A percentile compares a stretch with the other conserved stretches of the same genome.
These are phyloP conservation scores for Speoplatyrhinus poulsoni DNA, from an alignment of 2,113 vertebrate species.

Conservation along the genomic window DNA sequence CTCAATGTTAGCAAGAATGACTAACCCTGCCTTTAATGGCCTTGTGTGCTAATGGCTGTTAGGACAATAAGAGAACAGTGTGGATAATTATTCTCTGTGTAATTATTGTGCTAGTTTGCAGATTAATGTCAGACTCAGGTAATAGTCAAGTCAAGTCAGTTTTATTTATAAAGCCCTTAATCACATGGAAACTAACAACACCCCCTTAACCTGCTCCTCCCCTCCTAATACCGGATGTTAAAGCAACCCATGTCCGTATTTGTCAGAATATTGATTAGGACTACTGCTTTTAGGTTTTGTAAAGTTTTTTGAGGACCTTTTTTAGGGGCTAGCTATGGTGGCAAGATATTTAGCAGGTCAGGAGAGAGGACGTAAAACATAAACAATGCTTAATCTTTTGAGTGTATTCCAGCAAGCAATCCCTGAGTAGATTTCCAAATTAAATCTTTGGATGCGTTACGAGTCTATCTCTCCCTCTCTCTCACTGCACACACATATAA, in stretches of 20 bases:
- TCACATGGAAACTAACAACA: no score
- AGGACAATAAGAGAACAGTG: constrained; percentile 30
- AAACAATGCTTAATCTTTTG: constrained; percentile 77
- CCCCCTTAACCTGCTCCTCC: no score
- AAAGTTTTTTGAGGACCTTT: constrained; percentile 39
- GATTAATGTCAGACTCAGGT: background rate
- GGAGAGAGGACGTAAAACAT: constrained; percentile 70
- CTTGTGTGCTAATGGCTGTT: constrained; percentile 45
- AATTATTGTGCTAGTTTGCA: constrained; percentile 1
- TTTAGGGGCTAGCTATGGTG: constrained; percentile 50
- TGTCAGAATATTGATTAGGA: constrained; percentile 12
- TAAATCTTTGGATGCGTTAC: constrained; percentile 73
- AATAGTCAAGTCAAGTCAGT: no score
- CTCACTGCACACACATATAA: constrained; percentile 9
- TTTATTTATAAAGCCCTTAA: no score
- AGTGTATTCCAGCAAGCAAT: constrained; percentile 78
- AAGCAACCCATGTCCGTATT: constrained; percentile 4
- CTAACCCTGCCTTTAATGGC: background rate
- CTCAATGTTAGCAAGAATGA: no score
- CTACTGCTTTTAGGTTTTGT: constrained; percentile 33
- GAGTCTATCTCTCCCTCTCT: constrained; percentile 39
- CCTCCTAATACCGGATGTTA: no score
- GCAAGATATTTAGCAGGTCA: constrained; percentile 73
- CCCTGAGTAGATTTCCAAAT: constrained; percentile 77
- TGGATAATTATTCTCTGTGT: constrained; percentile 22